Conservation (phyloP, 23 tunicate species). For the Ascidia mentula region DNA sequence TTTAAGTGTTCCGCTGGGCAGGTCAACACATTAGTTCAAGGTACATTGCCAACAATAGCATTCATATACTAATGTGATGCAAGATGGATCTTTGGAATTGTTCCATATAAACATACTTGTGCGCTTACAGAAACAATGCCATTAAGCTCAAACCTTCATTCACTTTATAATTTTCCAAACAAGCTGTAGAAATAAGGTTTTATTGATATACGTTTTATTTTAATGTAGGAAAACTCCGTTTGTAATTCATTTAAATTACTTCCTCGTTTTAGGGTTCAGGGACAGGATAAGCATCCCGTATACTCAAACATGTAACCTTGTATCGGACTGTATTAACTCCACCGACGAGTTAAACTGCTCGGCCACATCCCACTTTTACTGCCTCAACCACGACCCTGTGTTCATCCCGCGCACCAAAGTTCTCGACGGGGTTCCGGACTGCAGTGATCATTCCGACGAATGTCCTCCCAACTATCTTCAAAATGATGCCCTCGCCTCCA, state of each 20-base stretch:
- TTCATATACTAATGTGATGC: no score
- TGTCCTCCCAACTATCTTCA: conserved; percentile 1
- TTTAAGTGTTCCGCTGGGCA: conserved; percentile 4
- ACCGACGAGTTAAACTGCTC: conserved; percentile 21
- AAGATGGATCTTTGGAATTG: no score
- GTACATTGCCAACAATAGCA: no score
- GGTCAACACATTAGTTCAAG: background rate
- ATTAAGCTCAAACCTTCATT: no score
- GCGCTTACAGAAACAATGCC: no score
- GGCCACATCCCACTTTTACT: conserved; percentile 26
- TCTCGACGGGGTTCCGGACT: conserved; percentile 18
- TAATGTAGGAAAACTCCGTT: no score
- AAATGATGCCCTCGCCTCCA: conserved; percentile 3
- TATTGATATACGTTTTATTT: no score
- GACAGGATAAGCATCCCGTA: background rate
- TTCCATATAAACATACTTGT: no score
- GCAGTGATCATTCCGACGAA: conserved; percentile 31
- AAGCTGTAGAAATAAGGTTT: no score
- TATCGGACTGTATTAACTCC: background rate
- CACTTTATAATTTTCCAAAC: no score
- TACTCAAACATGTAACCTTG: background rate
- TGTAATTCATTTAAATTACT: background rate
- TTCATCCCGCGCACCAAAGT: conserved; percentile 14
- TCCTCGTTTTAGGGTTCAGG: background rate
- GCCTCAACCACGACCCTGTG: conserved; percentile 10